Evolutionary conservation across 2,113 vertebrate species (phyloP), one percentile per base, ranked within the genome.

Genomic region (Noctilio leporinus): DNA sequence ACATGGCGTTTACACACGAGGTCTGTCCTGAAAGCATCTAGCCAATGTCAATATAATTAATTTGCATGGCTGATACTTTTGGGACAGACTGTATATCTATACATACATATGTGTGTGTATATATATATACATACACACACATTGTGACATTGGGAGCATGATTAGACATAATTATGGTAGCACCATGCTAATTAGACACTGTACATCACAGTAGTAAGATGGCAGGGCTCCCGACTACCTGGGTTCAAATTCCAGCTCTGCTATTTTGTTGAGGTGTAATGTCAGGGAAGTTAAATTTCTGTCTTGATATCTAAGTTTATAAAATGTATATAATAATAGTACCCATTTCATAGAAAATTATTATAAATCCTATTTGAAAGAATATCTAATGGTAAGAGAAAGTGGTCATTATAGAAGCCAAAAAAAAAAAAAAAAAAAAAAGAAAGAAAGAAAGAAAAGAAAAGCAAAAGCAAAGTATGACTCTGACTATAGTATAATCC

Each of bases 251-350:
- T 38, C n/a, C 45, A 80, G 43, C 20, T 30, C n/a, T 57, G 28
- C 65, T 38, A 0, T 81, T 81, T 77, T 69, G 47, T 78, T 2
- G 19, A 78, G 0, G 35, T 24, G 16, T 77, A 28, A 69, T 45
- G 7, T 55, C 45, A 28, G 85, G 16, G 43, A 73, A 78, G 26
- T 72, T 78, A 47, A 55, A 62, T 40, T 86, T 76, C 24, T 38
- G 22, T 72, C 73, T 86, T 0, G 3, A 47, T 49, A 24, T 86
- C 83, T 82, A 0, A 8, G 16, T 53, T 65, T 86, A 67, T 69
- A 47, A 92, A 70, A 80, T 78, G 40, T 75, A 38, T 14, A 65
- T 69, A 77, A 67, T 55, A 73, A 59, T 69, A 49, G 49, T 78
- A 9, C 26, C n/a, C 15, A 7, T 73, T 17, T 65, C 19, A 3